Evolutionary conservation across 2,888 invertebrate genomes (phyloP), one percentile per base, ranked within the genome.

Genomic region (Temnothorax ravouxi): DNA sequence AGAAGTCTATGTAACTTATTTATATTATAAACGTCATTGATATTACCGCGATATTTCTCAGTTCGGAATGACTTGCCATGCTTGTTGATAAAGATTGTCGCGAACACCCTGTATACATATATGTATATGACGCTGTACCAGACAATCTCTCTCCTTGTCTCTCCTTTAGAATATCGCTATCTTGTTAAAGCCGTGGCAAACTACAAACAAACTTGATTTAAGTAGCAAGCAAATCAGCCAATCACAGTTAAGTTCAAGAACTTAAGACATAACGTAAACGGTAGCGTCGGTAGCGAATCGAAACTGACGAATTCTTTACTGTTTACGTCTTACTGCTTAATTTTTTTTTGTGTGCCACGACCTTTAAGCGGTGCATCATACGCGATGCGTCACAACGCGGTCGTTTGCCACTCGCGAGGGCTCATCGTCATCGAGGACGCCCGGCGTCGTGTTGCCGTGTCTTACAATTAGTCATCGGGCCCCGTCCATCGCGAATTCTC

Each of bases 391-490:
- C 59, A 38, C 77, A 66, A n/a, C 13, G 47, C 71, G 47, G 13
- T 59, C 38, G 47, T 75, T 67, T 4, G 77, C 67, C 52, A 52
- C 11, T 52, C 52, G 34, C 50, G 64, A 21, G 21, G 21, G 3
- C 25, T 4, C 74, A 34, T 75, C 72, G 18, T 15, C 13, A 47
- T 79, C 79, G 79, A 79, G 79, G 71, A 71, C 79, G 59, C 9
- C 38, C 47, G 13, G 38, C 47, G 59, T 59, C 59, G 66, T 52
- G 66, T 52, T n/a, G 15, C 0, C 52, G 41, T 41, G 41, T 41
- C 41, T 41, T 41, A 38, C 6, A 8, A 8, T 8, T 83, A 80
- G 83, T 82, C 88, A 61, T 86, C 79, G 6, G n/a, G 11, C 34
- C 56, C 2, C 15, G n/a, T 66, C 41, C 52, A 83, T 66, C 50